Conservation (phyloP, 2,888 invertebrate species). For the Troglohyphantes excavatus region DNA sequence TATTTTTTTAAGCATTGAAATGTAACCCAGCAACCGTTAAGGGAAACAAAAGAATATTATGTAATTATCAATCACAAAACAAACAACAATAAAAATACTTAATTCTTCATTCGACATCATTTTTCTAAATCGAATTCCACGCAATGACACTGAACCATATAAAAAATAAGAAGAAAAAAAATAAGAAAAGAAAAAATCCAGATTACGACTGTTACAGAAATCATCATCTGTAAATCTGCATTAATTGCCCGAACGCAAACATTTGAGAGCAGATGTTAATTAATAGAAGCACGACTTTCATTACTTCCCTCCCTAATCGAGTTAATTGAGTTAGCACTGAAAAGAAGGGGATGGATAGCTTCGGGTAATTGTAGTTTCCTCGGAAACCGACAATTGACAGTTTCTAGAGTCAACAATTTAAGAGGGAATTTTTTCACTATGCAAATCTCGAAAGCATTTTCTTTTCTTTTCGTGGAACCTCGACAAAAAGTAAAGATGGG, state of each 20-base stretch:
- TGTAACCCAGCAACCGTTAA: not conserved
- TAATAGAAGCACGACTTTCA: constrained; percentile 60
- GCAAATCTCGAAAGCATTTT: constrained; percentile 66
- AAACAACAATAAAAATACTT: constrained; percentile 41
- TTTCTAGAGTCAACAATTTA: constrained; percentile 73
- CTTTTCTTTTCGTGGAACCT: constrained; percentile 42
- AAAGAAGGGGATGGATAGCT: constrained; percentile 68
- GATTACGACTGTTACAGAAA: constrained; percentile 57
- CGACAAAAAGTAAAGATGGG: constrained; percentile 11
- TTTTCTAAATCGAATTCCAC: constrained; percentile 63
- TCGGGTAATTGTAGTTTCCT: constrained; percentile 69
- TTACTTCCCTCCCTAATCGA: constrained; percentile 22
- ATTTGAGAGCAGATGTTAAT: constrained; percentile 77
- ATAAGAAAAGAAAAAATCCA: constrained; percentile 14
- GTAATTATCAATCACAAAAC: constrained; percentile 48
- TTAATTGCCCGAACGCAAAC: constrained; percentile 75
- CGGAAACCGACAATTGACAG: constrained; percentile 69
- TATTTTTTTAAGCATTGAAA: constrained; percentile 9
- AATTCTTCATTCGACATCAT: constrained; percentile 18
- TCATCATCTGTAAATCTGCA: constrained; percentile 44
- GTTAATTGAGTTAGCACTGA: constrained; percentile 69
- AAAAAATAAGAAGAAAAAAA: constrained; percentile 45
- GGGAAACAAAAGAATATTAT: constrained; percentile 36
- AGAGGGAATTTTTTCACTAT: constrained; percentile 63
- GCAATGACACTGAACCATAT: constrained; percentile 11